These are phyloP conservation scores for Rhingia rostrata DNA, from an alignment of 2,888 invertebrate species.

Conservation along the genomic window DNA sequence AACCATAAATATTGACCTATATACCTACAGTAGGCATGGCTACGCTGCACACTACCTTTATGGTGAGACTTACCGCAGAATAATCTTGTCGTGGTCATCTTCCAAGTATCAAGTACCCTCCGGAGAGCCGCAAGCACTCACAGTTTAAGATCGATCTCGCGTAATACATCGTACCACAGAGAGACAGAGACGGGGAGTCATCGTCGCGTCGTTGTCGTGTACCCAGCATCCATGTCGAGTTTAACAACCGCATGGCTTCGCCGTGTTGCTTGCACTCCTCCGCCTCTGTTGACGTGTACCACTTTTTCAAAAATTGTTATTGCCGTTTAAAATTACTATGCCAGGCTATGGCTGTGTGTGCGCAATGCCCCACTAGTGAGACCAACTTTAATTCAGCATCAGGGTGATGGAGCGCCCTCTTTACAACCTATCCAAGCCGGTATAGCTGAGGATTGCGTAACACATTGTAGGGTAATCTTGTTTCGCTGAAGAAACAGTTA, in stretches of 20 bases:
- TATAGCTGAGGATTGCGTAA: constrained; percentile 64
- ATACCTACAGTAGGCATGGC: constrained; percentile 32
- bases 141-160: constrained; percentile 49
- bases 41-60: constrained; percentile 25
- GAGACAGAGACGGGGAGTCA: constrained; percentile 27
- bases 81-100: constrained; percentile 71
- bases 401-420: constrained; percentile 65
- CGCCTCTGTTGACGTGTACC: constrained; percentile 41
- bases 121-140: constrained; percentile 42
- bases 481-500: constrained; percentile 43
- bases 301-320: constrained; percentile 49
- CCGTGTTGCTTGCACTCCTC: constrained; percentile 23
- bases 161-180: constrained; percentile 48
- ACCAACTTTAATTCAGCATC: constrained; percentile 58
- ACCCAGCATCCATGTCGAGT: constrained; percentile 40
- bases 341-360: constrained; percentile 51
- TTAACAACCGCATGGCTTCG: constrained; percentile 65
- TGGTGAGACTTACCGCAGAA: constrained; percentile 60
- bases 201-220: background rate
- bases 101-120: constrained; percentile 63
- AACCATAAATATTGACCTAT: constrained; percentile 58
- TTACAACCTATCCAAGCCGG: constrained; percentile 60
- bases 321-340: constrained; percentile 49
- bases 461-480: constrained; percentile 57
- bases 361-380: constrained; percentile 20